Conservation (phyloP, 1,140 invertebrate genomes). For the Saccostrea echinata region DNA sequence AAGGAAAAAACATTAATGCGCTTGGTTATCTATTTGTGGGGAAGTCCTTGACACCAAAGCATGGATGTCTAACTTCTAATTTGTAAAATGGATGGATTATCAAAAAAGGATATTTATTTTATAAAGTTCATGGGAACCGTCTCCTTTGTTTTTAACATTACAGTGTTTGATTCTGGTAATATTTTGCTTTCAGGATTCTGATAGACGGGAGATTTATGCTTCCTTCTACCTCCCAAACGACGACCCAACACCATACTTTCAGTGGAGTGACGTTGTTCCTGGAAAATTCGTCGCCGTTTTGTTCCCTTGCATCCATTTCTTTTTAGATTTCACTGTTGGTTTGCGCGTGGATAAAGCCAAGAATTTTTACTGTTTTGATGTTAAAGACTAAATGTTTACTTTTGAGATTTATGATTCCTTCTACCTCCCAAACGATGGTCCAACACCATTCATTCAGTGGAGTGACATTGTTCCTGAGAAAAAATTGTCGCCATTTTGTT, state of each 20-base stretch:
- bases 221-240: conserved; percentile 19
- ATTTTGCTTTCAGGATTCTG: not conserved
- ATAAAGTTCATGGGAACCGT: too few relatives aligned
- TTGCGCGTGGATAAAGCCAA: not conserved
- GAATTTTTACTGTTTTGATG: not conserved
- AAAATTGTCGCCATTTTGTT: not conserved
- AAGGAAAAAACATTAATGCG: too few relatives aligned
- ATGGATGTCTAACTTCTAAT: too few relatives aligned
- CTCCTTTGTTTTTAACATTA: too few relatives aligned
- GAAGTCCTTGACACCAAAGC: too few relatives aligned
- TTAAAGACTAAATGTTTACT: not conserved
- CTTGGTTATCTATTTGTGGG: too few relatives aligned
- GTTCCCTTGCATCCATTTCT: conserved; percentile 33
- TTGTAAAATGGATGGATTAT: too few relatives aligned
- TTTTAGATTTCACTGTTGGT: not conserved
- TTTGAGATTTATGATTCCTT: not conserved
- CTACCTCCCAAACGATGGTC: not conserved
- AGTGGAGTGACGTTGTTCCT: conserved; percentile 4
- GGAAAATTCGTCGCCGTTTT: conserved; percentile 27
- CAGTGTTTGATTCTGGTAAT: not conserved
- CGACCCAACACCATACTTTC: not conserved
- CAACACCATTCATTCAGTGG: not conserved
- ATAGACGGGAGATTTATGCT: conserved; percentile 3
- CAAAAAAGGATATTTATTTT: too few relatives aligned
- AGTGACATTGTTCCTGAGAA: not conserved